These are phyloP conservation scores for Rhincodon typus DNA, from an alignment of 2,797 vertebrate genomes.

Conservation along the genomic window DNA sequence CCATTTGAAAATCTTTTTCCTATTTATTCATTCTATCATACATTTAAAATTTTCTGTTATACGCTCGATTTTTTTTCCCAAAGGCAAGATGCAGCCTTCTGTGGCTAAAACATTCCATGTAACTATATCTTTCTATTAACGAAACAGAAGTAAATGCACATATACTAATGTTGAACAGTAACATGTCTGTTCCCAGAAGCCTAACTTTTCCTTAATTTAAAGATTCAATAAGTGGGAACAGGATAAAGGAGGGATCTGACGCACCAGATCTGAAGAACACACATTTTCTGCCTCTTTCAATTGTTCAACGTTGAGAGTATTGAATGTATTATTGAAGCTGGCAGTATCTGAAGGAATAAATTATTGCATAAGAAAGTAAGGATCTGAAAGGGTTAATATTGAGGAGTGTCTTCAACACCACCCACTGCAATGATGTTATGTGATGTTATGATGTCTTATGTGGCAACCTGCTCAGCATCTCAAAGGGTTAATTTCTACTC, in stretches of 20 bases:
- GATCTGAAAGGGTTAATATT: neutral
- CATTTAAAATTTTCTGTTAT: neutral
- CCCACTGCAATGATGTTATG: too few species aligned
- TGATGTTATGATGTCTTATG: too few species aligned
- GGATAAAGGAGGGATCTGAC: neutral
- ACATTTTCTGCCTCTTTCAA: neutral
- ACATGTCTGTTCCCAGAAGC: neutral
- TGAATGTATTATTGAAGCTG: neutral
- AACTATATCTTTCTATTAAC: neutral
- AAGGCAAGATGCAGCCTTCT: neutral
- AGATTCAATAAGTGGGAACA: neutral
- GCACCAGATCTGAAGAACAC: neutral
- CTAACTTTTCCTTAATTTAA: neutral
- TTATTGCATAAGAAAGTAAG: too few species aligned
- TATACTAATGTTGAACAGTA: neutral
- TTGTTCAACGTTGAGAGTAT: neutral
- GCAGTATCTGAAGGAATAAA: too few species aligned
- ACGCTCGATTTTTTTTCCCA: neutral
- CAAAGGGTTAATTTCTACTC: too few species aligned
- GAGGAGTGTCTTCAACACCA: too few species aligned
- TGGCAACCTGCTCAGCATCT: too few species aligned
- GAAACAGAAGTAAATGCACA: neutral
- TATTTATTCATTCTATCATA: constrained; percentile 7
- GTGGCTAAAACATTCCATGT: neutral
- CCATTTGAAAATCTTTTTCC: neutral